A percentile compares a stretch with the other conserved stretches of the same genome.
Conservation (phyloP, 2,113 vertebrate species). For the Rhodinocichla rosea region DNA sequence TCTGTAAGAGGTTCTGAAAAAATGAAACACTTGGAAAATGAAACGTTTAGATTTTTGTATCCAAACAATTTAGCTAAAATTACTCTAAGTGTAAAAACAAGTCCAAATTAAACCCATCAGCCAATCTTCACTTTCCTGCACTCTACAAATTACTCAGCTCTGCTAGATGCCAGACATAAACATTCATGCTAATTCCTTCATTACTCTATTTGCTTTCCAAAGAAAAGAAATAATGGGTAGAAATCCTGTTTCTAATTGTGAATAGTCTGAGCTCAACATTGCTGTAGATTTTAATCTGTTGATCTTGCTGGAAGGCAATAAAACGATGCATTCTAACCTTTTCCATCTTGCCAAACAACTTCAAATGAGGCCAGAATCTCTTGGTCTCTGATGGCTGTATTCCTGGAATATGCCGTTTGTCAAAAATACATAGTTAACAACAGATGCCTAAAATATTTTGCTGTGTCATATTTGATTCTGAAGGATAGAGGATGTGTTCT, state of each 20-base stretch:
- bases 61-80: slow-evolving; percentile 37
- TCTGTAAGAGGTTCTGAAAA: not conserved
- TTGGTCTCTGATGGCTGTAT: slow-evolving; percentile 2
- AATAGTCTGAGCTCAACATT: not conserved
- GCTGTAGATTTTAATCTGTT: not conserved
- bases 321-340: not conserved
- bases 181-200: not conserved
- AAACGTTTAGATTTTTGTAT: slow-evolving; percentile 10
- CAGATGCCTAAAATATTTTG: slow-evolving; percentile 27
- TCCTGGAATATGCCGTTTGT: slow-evolving; percentile 30
- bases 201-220: slow-evolving; percentile 18
- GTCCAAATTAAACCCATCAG: slow-evolving; percentile 38
- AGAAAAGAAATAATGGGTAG: slow-evolving; percentile 10
- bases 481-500: not conserved
- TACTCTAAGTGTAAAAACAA: slow-evolving; percentile 28
- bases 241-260: not conserved
- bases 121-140: not conserved
- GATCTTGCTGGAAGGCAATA: not conserved
- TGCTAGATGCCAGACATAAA: not conserved
- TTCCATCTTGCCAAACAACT: slow-evolving; percentile 11
- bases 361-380: slow-evolving; percentile 29
- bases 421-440: not conserved
- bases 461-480: slow-evolving; percentile 35
- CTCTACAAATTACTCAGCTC: slow-evolving; percentile 9
- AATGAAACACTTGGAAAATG: not conserved